phyloP scores from a whole-genome alignment of 1,140 invertebrate species.

The Scaptomyza pallida region DNA sequence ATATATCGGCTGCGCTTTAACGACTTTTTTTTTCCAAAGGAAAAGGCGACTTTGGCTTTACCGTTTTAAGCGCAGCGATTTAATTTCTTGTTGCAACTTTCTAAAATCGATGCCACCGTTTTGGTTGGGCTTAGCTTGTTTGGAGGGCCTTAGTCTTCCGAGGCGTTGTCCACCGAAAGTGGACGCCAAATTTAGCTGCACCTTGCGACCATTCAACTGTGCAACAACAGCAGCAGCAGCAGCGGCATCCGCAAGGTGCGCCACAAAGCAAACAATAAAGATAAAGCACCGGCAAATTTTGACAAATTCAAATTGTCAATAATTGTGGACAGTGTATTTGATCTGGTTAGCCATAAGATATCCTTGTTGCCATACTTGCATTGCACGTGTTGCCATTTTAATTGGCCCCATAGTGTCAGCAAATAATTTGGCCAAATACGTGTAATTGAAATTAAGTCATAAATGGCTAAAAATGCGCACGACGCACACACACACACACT shows the following conservation, averaged over 20 bases:
- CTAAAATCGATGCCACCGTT: slow-evolving; percentile 71
- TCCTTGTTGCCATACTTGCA: too few species aligned
- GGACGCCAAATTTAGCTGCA: slow-evolving; percentile 24
- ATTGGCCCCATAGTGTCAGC: slow-evolving; percentile 72
- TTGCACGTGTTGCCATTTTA: slow-evolving; percentile 77
- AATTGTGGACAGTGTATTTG: background rate
- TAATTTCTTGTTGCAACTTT: slow-evolving; percentile 50
- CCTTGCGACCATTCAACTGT: slow-evolving; percentile 38
- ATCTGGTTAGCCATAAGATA: background rate
- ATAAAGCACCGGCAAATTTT: background rate
- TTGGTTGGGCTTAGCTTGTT: slow-evolving; percentile 14
- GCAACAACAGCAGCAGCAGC: background rate
- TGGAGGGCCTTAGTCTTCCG: slow-evolving; percentile 42
- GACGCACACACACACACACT: slow-evolving; percentile 48
- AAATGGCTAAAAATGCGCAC: slow-evolving; percentile 74
- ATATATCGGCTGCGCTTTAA: slow-evolving; percentile 34
- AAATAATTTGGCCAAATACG: slow-evolving; percentile 78
- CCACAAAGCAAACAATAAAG: slow-evolving; percentile 5
- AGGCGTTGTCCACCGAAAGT: slow-evolving; percentile 42
- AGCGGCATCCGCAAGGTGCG: slow-evolving; percentile 20
- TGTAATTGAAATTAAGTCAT: slow-evolving; percentile 81
- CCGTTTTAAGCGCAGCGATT: slow-evolving; percentile 60
- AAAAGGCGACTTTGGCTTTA: slow-evolving; percentile 62
- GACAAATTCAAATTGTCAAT: slow-evolving; percentile 13
- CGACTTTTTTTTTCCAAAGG: slow-evolving; percentile 32